A percentile compares a stretch with the other conserved stretches of the same genome.
phyloP scores from a whole-genome alignment of 2,113 vertebrate species.

The Oxyura jamaicensis region DNA sequence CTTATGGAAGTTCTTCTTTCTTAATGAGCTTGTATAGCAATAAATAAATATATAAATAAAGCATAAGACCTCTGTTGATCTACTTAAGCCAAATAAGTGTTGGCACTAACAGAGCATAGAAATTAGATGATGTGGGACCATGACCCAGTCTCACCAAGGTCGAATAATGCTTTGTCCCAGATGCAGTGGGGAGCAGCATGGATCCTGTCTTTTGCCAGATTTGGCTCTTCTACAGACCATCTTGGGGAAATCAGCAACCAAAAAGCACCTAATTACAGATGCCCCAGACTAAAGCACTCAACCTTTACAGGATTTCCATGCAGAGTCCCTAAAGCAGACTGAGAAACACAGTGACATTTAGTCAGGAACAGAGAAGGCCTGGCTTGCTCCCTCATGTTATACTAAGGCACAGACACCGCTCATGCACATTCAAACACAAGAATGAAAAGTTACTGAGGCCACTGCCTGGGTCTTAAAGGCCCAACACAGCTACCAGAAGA shows the following conservation, averaged over 20 bases:
- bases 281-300: neutral
- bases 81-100: conserved; percentile 13
- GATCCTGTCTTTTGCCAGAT: neutral
- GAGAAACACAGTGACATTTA: neutral
- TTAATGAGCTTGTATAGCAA: conserved; percentile 3
- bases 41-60: neutral
- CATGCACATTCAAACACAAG: neutral
- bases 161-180: neutral
- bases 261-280: neutral
- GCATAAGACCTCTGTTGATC: neutral
- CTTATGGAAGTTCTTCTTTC: neutral
- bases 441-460: neutral
- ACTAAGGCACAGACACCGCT: neutral
- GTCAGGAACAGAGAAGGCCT: neutral
- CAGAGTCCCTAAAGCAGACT: neutral
- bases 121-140: neutral
- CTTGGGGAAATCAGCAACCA: neutral
- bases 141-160: neutral
- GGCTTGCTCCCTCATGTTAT: neutral
- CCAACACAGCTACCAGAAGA: neutral
- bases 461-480: neutral
- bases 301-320: neutral
- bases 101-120: neutral
- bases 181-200: neutral
- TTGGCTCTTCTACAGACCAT: neutral